A percentile compares a stretch with the other conserved stretches of the same genome.
Conservation (phyloP, 2,113 vertebrate genomes). For the Saccopteryx bilineata region DNA sequence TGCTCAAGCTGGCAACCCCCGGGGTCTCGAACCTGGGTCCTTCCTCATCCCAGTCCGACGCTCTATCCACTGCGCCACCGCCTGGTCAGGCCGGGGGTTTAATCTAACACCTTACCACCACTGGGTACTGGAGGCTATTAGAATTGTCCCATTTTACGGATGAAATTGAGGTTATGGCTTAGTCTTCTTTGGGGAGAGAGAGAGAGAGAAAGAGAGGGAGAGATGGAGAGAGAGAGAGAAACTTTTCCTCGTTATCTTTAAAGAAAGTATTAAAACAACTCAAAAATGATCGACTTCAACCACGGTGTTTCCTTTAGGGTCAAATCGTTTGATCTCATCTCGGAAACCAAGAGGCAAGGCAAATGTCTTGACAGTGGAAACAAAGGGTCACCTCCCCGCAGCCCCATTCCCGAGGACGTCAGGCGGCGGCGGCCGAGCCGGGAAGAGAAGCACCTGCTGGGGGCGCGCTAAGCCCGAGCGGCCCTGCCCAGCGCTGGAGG, state of each 20-base stretch:
- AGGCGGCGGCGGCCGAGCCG: not conserved
- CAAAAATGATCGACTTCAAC: not conserved
- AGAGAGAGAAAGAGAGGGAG: too few species aligned
- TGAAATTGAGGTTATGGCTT: not conserved
- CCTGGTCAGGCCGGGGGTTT: too few species aligned
- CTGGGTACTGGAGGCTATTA: not conserved
- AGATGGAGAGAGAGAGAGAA: not conserved
- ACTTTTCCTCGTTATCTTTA: not conserved
- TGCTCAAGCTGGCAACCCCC: too few species aligned
- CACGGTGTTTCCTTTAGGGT: not conserved
- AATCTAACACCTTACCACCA: not conserved
- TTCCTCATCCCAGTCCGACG: too few species aligned
- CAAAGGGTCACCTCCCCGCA: not conserved
- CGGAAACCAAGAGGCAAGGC: not conserved
- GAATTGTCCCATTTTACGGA: not conserved
- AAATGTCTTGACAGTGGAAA: not conserved
- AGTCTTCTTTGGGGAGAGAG: not conserved
- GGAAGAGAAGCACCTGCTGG: not conserved
- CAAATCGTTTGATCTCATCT: conserved; percentile 29
- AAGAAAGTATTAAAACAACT: conserved; percentile 31
- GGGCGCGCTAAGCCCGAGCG: not conserved
- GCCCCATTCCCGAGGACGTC: not conserved
- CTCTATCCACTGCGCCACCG: too few species aligned
- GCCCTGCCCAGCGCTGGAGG: not conserved
- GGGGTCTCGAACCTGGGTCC: too few species aligned